These are phyloP conservation scores for Stegastes partitus DNA, from an alignment of 2,113 vertebrate genomes.

Conservation along the genomic window DNA sequence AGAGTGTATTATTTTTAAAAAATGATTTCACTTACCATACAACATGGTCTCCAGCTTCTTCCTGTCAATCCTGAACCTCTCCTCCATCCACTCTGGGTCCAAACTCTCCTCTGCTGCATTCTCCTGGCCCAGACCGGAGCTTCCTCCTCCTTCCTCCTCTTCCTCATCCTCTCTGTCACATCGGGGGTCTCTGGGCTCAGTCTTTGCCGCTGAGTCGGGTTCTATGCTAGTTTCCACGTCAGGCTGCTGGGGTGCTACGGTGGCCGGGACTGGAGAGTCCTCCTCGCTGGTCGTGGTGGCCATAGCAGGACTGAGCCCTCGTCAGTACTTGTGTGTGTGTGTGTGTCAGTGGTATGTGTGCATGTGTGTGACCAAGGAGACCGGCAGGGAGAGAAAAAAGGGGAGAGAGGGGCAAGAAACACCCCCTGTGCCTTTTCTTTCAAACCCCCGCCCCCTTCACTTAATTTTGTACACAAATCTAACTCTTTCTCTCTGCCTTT, in stretches of 20 bases:
- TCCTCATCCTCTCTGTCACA: conserved; percentile 69
- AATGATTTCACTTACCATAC: conserved; percentile 79
- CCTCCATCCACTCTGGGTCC: conserved; percentile 85
- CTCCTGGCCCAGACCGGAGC: conserved; percentile 36
- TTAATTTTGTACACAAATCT: conserved; percentile 64
- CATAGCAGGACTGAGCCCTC: conserved; percentile 80
- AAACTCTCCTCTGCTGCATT: conserved; percentile 37
- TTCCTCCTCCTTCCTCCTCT: conserved; percentile 70
- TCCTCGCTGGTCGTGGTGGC: conserved; percentile 76
- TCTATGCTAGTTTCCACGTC: conserved; percentile 64
- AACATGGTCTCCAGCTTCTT: conserved; percentile 88
- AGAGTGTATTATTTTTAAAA: no score
- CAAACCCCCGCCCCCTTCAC: conserved; percentile 64
- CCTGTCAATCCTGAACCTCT: conserved; percentile 88
- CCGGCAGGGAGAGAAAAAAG: conserved; percentile 53
- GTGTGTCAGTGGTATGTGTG: conserved; percentile 72
- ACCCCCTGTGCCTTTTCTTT: conserved; percentile 63
- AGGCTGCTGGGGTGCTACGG: conserved; percentile 60
- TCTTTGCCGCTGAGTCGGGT: conserved; percentile 49
- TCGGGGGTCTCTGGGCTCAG: conserved; percentile 59
- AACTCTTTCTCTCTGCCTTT: conserved; percentile 33
- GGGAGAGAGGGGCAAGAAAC: conserved; percentile 60
- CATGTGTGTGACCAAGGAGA: conserved; percentile 78
- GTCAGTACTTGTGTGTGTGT: conserved; percentile 71
- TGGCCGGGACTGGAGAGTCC: conserved; percentile 58